phyloP scores from a whole-genome alignment of 2,113 vertebrate genomes.

The Halcyon malimbica region DNA sequence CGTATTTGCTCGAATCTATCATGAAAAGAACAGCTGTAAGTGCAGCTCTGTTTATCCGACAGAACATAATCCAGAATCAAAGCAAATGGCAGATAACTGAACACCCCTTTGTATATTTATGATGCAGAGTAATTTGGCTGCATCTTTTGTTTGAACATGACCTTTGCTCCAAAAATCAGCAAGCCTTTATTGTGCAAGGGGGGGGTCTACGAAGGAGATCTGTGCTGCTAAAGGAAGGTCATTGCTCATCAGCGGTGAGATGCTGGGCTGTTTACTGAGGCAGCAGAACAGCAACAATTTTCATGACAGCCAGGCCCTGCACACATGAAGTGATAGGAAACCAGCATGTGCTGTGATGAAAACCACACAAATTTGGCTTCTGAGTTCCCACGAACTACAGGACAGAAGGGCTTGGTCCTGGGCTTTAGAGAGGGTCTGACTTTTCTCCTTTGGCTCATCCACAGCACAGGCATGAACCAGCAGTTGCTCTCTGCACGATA shows the following conservation, averaged over 20 bases:
- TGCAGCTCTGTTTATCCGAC: not conserved
- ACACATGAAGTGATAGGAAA: not conserved
- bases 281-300: not conserved
- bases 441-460: not conserved
- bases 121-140: not conserved
- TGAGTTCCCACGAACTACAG: not conserved
- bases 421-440: not conserved
- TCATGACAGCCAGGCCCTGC: not conserved
- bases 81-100: not conserved
- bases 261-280: not conserved
- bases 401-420: not conserved
- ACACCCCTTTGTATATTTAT: not conserved
- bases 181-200: not conserved
- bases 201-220: not conserved
- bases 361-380: not conserved
- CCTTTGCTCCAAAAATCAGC: not conserved
- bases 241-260: not conserved
- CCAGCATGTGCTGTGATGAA: not conserved
- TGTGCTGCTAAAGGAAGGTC: not conserved
- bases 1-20: not conserved
- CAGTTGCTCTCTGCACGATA: not conserved
- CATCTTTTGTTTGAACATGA: not conserved
- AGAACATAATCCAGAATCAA: not conserved
- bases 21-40: not conserved
- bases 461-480: accelerated